Evolutionary conservation across 1,140 invertebrate genomes (phyloP).

Genomic region (Caenorhabditis briggsae): DNA sequence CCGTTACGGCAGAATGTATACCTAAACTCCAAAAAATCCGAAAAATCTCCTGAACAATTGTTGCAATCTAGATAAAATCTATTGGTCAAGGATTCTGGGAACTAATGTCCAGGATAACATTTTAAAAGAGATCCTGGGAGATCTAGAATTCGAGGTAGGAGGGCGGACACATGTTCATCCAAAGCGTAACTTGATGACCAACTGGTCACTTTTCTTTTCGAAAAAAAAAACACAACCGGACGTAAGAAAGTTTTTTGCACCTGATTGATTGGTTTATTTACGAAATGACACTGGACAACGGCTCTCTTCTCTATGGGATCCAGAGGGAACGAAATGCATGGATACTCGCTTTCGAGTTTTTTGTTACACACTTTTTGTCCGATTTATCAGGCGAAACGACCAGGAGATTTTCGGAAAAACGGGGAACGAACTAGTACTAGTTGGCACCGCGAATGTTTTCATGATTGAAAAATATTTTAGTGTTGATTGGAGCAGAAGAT

Average conservation of each 20-base stretch:
- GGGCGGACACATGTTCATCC: neutral
- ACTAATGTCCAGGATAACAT: too few relatives aligned
- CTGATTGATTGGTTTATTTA: constrained; percentile 53
- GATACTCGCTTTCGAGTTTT: neutral
- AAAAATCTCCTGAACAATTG: too few relatives aligned
- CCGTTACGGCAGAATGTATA: too few relatives aligned
- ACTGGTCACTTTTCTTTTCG: constrained; percentile 14
- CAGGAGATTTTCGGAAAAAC: neutral
- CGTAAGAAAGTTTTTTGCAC: neutral
- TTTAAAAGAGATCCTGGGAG: too few relatives aligned
- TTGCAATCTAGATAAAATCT: too few relatives aligned
- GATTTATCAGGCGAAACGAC: neutral
- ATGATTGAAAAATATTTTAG: neutral
- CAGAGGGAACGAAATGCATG: constrained; percentile 42
- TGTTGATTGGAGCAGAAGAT: constrained; percentile 17
- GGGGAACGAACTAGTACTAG: constrained; percentile 40
- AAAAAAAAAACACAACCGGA: neutral
- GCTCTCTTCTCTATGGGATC: neutral
- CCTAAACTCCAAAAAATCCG: too few relatives aligned
- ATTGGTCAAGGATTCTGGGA: too few relatives aligned
- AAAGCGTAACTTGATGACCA: neutral
- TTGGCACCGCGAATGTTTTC: constrained; percentile 44
- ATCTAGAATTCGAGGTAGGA: neutral
- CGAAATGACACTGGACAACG: constrained; percentile 27
- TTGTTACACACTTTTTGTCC: constrained; percentile 18